Conservation (phyloP, 2,797 vertebrate genomes). For the Mycteria americana region DNA sequence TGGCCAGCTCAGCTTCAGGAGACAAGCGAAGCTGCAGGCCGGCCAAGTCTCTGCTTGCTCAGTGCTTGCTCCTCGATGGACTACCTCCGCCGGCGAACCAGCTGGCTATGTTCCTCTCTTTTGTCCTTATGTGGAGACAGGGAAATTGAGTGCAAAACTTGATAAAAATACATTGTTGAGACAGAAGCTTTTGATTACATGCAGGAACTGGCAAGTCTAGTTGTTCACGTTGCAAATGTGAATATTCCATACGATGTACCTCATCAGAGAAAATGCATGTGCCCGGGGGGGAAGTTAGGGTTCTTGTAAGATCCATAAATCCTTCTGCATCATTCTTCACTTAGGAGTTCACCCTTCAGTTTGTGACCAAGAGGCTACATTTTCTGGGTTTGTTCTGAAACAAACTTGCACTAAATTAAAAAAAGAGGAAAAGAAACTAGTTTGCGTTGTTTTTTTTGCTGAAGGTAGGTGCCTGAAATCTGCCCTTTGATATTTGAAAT, state of each 20-base stretch:
- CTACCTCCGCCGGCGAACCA: neutral
- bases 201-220: neutral
- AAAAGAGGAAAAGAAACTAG: neutral
- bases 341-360: neutral
- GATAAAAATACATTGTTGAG: neutral
- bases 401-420: neutral
- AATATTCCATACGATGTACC: neutral
- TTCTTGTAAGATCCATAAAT: neutral
- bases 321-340: neutral
- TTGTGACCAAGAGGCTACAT: neutral
- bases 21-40: neutral
- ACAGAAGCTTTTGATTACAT: neutral
- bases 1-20: neutral
- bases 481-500: constrained; percentile 31
- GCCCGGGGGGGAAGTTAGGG: neutral
- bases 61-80: neutral
- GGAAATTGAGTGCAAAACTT: neutral
- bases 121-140: neutral
- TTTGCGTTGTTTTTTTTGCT: neutral
- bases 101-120: neutral
- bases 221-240: neutral
- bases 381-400: neutral
- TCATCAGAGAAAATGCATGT: neutral
- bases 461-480: neutral
- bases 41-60: neutral